Evolutionary conservation across 2,888 invertebrate species (phyloP), one percentile per base, ranked within the genome.

Genomic region (Nysson spinosus): DNA sequence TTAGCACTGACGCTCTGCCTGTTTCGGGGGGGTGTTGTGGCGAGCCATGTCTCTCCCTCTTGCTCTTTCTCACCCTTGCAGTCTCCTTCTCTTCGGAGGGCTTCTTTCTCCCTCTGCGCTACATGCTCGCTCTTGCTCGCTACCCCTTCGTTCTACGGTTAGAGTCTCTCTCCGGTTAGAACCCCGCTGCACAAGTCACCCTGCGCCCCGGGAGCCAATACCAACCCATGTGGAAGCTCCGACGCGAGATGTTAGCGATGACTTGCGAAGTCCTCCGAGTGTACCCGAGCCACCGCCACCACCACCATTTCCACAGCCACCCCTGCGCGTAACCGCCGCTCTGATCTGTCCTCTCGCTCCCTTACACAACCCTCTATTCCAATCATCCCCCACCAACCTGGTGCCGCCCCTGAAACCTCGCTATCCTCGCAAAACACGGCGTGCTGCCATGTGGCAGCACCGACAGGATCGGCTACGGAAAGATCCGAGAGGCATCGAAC

Each of bases 141-240:
- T 63, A 42, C 49, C 32, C 34, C 66, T 49, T 46, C 50, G 46
- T 50, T 51, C 69, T 39, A 60, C 71, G 70, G 66, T 75, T 69
- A 58, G 72, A 83, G 55, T 72, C 71, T 68, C 78, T 72, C 69
- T 60, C 68, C 71, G 73, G 70, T 78, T 79, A 76, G 73, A 83
- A 81, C 83, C 79, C 81, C 84, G 77, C 80, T 81, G 79, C 79
- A 79, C 79, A 79, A 80, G 78, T 80, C 77, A 81, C 79, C 83
- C 81, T 82, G 81, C 83, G 82, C 84, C 86, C 86, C 84, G 85
- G 85, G 85, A 85, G 84, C 86, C 86, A 86, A 86, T 86, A 85
- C 85, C 86, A 83, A 83, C 81, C 86, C 86, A 86, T 85, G 86
- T 85, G 86, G 83, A 85, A 84, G 81, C 78, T 75, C 69, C 81